Conservation (phyloP, 2,797 vertebrate species). For the Mus spretus region DNA sequence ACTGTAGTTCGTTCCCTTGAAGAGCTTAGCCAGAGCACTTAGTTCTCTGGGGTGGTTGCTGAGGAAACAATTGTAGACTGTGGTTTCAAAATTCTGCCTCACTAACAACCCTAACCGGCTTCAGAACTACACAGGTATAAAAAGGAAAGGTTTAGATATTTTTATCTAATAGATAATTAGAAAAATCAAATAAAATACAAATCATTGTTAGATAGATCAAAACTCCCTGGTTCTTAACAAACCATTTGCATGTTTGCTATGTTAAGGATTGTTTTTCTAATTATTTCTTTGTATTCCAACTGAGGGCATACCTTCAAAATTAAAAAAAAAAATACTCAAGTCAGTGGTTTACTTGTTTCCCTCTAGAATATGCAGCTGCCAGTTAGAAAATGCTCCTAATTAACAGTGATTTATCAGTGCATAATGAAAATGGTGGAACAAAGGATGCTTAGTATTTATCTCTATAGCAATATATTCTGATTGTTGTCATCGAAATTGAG, state of each 20-base stretch:
- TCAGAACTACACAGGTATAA: neutral
- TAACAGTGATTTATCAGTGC: constrained; percentile 71
- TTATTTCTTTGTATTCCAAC: neutral
- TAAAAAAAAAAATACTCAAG: constrained; percentile 7
- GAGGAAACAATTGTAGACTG: neutral
- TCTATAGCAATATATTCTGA: neutral
- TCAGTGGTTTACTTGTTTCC: constrained; percentile 60
- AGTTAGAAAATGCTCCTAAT: constrained; percentile 62
- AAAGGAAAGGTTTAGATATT: neutral
- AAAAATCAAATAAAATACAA: constrained; percentile 46
- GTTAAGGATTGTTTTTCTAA: neutral
- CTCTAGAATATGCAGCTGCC: constrained; percentile 34
- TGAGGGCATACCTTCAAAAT: neutral
- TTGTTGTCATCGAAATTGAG: constrained; percentile 30
- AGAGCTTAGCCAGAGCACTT: neutral
- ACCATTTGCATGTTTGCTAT: neutral
- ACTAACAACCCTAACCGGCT: neutral
- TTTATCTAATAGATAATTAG: constrained; percentile 32
- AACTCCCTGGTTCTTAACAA: neutral
- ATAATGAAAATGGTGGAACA: constrained; percentile 56
- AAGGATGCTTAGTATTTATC: constrained; percentile 33
- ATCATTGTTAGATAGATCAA: neutral
- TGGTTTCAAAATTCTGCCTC: constrained; percentile 13
- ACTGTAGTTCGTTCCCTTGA: neutral
- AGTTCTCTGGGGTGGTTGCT: neutral